Conservation (phyloP, 2,888 invertebrate species). For the Lypha dubia region DNA sequence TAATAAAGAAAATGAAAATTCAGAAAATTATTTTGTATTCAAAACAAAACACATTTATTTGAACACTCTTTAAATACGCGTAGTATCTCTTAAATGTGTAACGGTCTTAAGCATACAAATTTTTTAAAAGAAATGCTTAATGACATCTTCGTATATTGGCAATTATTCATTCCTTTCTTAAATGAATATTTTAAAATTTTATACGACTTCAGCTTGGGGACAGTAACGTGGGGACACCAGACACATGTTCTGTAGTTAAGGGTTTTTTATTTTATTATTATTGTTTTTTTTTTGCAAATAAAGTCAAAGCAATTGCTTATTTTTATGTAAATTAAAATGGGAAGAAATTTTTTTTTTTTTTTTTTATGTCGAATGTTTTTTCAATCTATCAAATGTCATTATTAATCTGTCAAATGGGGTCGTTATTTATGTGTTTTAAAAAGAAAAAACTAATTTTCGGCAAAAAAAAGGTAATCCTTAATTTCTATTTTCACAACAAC, state of each 20-base stretch:
- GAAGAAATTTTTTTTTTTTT: no score
- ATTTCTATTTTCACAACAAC: no score
- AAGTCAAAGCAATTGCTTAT: slow-evolving; percentile 29
- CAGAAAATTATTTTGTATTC: no score
- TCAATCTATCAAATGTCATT: slow-evolving; percentile 60
- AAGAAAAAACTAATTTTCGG: no score
- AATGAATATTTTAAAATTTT: slow-evolving; percentile 37
- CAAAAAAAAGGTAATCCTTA: no score
- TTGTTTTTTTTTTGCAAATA: slow-evolving; percentile 10
- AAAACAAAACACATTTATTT: background rate
- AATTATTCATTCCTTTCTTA: slow-evolving; percentile 60
- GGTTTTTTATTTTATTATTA: background rate
- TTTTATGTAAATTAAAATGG: slow-evolving; percentile 22
- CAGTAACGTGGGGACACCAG: slow-evolving; percentile 42
- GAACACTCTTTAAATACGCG: slow-evolving; percentile 27
- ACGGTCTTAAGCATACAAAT: slow-evolving; percentile 21
- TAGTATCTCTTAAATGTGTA: background rate
- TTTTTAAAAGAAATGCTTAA: slow-evolving; percentile 41
- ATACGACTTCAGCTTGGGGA: slow-evolving; percentile 11
- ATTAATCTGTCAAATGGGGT: slow-evolving; percentile 45
- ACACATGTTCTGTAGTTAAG: slow-evolving; percentile 2
- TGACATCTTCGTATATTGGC: slow-evolving; percentile 54
- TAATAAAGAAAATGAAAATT: no score
- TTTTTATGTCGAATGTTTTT: slow-evolving; percentile 31
- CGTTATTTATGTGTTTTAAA: slow-evolving; percentile 28